Evolutionary conservation across 2,113 vertebrate species (phyloP).

Genomic region (Gadus macrocephalus): DNA sequence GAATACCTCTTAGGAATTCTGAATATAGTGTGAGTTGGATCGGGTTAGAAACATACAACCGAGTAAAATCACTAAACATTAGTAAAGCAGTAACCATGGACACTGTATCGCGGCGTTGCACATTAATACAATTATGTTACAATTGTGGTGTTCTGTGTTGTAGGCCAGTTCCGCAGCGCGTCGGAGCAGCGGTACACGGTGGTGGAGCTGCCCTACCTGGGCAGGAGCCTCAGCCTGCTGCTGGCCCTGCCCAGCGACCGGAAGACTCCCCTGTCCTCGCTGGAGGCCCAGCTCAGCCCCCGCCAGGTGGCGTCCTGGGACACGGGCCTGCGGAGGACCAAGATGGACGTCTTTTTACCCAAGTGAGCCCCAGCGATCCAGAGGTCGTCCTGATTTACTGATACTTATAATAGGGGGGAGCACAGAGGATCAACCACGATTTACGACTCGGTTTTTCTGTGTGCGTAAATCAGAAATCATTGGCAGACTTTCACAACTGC

Average conservation of each 20-base stretch:
- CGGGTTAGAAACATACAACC: too few relatives aligned
- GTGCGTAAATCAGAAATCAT: too few relatives aligned
- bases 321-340: conserved; percentile 72
- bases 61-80: not conserved
- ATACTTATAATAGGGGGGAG: too few relatives aligned
- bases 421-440: too few relatives aligned
- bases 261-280: conserved; percentile 66
- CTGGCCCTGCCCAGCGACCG: conserved; percentile 79
- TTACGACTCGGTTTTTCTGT: too few relatives aligned
- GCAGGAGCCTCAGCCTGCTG: conserved; percentile 75
- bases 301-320: conserved; percentile 76
- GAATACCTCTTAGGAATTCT: not conserved
- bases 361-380: conserved; percentile 65
- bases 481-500: too few relatives aligned
- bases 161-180: conserved; percentile 80
- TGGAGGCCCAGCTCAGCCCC: conserved; percentile 77
- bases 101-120: not conserved
- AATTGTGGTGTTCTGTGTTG: not conserved
- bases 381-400: too few relatives aligned
- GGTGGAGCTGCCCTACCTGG: conserved; percentile 81
- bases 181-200: conserved; percentile 72
- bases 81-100: not conserved
- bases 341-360: conserved; percentile 86
- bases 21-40: too few relatives aligned
- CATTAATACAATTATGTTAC: too few relatives aligned